Conservation (phyloP, 37 sponge, comb jelly and placozoan species). For the Geodia barretti region DNA sequence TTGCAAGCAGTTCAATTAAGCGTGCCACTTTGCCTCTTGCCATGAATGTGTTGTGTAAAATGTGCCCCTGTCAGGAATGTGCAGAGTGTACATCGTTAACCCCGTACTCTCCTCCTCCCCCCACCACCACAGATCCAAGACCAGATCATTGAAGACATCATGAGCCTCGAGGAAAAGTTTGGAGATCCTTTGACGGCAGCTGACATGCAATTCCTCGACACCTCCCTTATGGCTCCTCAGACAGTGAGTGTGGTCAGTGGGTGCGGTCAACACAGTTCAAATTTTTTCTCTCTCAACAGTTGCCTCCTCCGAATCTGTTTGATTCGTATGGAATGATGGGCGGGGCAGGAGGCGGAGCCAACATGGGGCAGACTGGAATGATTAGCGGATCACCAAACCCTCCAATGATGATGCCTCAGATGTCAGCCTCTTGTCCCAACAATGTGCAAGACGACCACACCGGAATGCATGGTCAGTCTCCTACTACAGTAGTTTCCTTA, state of each 20-base stretch:
- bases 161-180: conserved; percentile 74
- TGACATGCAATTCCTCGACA: conserved; percentile 36
- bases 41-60: too few species aligned
- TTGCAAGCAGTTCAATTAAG: too few species aligned
- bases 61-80: too few species aligned
- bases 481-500: too few species aligned
- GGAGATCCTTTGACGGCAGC: conserved; percentile 43
- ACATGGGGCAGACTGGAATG: neutral
- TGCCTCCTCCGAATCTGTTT: conserved; percentile 41
- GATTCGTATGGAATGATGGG: conserved; percentile 43
- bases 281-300: neutral
- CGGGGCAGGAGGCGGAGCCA: conserved; percentile 8
- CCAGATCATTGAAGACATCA: conserved; percentile 69
- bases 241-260: conserved; percentile 35
- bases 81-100: too few species aligned
- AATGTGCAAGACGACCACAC: conserved; percentile 32
- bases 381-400: neutral
- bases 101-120: too few species aligned
- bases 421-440: conserved; percentile 59
- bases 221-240: conserved; percentile 54
- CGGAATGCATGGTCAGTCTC: neutral
- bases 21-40: too few species aligned
- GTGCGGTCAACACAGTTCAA: neutral
- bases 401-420: conserved; percentile 26
- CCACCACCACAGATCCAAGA: conserved; percentile 47